Conservation (phyloP, 1,140 invertebrate genomes). For the Ericerus pela region DNA sequence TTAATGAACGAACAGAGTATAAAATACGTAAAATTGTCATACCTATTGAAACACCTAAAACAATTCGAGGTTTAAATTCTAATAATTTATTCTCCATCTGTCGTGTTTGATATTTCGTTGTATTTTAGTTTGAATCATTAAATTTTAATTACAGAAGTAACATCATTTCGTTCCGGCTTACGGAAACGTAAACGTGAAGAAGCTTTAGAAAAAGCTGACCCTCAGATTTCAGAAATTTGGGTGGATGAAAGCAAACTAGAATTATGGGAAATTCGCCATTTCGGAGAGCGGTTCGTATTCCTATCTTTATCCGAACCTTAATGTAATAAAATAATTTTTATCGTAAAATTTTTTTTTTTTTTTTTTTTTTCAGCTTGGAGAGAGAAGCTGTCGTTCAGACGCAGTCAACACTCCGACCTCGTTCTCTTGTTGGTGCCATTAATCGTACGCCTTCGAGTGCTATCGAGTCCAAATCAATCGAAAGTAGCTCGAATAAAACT, state of each 20-base stretch:
- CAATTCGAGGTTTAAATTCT: slow-evolving; percentile 49
- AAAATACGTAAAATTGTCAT: slow-evolving; percentile 79
- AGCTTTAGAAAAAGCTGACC: slow-evolving; percentile 75
- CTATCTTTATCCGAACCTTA: no score
- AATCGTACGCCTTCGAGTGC: slow-evolving; percentile 8
- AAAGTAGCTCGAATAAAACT: not conserved
- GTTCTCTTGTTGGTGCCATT: not conserved
- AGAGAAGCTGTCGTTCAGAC: not conserved
- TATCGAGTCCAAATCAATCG: not conserved
- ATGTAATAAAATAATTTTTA: no score
- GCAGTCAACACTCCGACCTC: not conserved
- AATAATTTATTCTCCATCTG: not conserved
- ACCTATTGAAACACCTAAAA: slow-evolving; percentile 83
- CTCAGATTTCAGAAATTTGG: slow-evolving; percentile 86
- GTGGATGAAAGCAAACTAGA: slow-evolving; percentile 90
- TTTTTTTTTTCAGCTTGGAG: not conserved
- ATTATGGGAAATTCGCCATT: slow-evolving; percentile 92
- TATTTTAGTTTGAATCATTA: slow-evolving; percentile 7
- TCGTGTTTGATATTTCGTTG: not conserved
- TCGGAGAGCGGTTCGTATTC: slow-evolving; percentile 47
- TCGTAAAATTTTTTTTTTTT: not conserved
- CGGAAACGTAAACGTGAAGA: slow-evolving; percentile 80
- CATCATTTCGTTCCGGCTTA: slow-evolving; percentile 70
- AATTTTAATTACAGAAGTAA: slow-evolving; percentile 51
- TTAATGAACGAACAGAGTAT: slow-evolving; percentile 69